Conservation (phyloP, 1,140 invertebrate species). For the Calephelis nemesis region DNA sequence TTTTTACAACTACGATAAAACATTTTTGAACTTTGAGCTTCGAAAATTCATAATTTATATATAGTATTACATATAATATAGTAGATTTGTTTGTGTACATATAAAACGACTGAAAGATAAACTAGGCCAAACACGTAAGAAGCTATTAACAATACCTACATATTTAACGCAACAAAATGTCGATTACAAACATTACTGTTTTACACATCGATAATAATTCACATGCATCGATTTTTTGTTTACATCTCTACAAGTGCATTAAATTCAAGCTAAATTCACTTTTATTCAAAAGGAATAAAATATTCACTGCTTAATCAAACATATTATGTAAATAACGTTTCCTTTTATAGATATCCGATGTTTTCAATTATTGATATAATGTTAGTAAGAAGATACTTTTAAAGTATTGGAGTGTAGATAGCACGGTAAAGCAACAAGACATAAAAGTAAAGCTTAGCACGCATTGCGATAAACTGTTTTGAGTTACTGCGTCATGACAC, state of each 20-base stretch:
- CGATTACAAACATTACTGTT: no score
- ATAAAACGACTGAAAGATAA: no score
- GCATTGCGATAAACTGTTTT: constrained; percentile 16
- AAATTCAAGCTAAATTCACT: neutral
- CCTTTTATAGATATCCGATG: constrained; percentile 2
- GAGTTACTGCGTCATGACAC: neutral
- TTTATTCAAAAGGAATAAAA: constrained; percentile 7
- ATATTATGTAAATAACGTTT: neutral
- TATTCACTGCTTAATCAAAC: neutral
- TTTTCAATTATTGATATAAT: constrained; percentile 20
- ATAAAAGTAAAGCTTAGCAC: constrained; percentile 10
- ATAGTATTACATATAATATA: no score
- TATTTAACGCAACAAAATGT: no score
- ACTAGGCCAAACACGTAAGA: no score
- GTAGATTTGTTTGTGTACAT: no score
- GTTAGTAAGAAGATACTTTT: constrained; percentile 3
- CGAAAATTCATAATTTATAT: no score
- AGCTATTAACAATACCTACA: no score
- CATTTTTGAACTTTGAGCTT: no score
- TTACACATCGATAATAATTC: neutral
- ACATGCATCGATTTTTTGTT: neutral
- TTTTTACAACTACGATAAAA: no score
- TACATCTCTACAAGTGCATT: neutral
- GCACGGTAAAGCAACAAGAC: neutral
- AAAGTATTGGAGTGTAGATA: constrained; percentile 2